Base-by-base conservation (phyloP, 2,888 invertebrate species). In the Salticus scenicus region DNA sequence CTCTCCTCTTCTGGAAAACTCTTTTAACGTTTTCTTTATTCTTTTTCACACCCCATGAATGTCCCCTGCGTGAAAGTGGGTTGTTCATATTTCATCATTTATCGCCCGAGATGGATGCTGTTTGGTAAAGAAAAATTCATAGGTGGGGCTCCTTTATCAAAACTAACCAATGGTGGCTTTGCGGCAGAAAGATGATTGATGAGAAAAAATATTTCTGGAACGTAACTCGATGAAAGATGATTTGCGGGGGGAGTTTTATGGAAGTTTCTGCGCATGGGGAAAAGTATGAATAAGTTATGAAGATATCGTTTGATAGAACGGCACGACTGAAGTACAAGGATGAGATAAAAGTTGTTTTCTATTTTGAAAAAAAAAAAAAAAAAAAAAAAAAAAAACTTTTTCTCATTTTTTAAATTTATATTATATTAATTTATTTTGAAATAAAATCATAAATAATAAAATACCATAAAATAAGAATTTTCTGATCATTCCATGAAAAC, bases 11-110 rank as follows among this genome's bases (percentile, higher is more conserved):
- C 74, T 83, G 66, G 76, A 63, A 72, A 84, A 84, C 77, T 84
- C 83, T 84, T 84, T 84, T 84, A 84, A 73, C 83, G 63, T 84
- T 84, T 84, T 84, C 83, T 84, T 77, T 84, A 73, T 84, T 84
- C 83, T 84, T 84, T 84, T 84, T 84, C 83, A 84, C 83, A 84
- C 83, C 77, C 83, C 67, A 67, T 78, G 83, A 84, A 73, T 63
- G 20, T 20, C 20, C 75, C 47, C 75, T 17, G 64, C 20, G 33
- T 47, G 1, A 30, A 70, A 33, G 67, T 51, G 72, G 71, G 77
- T 28, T 51, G 73, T 73, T 72, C 77, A 77, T 77, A 84, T 66
- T 73, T 84, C 83, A 73, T 73, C 66, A 73, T 77, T 84, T 84
- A 84, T 72, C 83, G 77, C 83, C 57, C 42, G 33, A 24, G 2